Evolutionary conservation across 2,797 vertebrate species (phyloP), one percentile per base, ranked within the genome.

Genomic region (Gallirallus australis): DNA sequence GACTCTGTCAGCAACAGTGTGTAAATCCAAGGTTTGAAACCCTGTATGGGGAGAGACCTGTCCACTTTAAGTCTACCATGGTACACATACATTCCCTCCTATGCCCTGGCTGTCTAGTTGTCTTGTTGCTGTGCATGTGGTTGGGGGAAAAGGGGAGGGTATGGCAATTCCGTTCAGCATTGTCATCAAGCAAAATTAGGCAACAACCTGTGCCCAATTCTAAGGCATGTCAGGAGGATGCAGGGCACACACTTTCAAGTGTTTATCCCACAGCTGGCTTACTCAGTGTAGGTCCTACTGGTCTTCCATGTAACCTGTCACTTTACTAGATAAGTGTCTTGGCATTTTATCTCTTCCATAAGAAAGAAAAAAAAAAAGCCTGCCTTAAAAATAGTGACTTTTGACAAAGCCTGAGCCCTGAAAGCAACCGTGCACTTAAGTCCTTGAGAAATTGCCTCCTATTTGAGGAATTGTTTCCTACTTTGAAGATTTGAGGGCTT

Each of bases 81-180:
- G 8, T 25, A 20, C 9, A 21, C 24, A 3, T 23, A 12, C 21
- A 20, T 31, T 13, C 25, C 30, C 12, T 57, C 42, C 35, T 66
- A n/a, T 14, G n/a, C 3, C 6, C 14, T 30, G 1, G 0, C 37
- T 40, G 12, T 40, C 70, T 14, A 23, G 14, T 31, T 11, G 21
- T 30, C 48, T 35, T 68, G 47, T 33, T 47, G 45, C 12, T 14
- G 27, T 31, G 37, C 28, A 9, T 15, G 23, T 64, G 8, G 28
- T 19, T 7, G 8, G 11, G 9, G 24, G 20, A 16, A 20, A 37
- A 39, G 24, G 15, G 19, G 19, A 40, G 35, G 25, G 20, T 42
- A 48, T 14, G 42, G 35, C 25, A 50, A 31, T 27, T 50, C 59
- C 57, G 9, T 37, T 89, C 14, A 19, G 9, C 20, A 13, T 71